These are phyloP conservation scores for Neoitamus cyanurus DNA, from an alignment of 2,888 invertebrate genomes.

Conservation along the genomic window DNA sequence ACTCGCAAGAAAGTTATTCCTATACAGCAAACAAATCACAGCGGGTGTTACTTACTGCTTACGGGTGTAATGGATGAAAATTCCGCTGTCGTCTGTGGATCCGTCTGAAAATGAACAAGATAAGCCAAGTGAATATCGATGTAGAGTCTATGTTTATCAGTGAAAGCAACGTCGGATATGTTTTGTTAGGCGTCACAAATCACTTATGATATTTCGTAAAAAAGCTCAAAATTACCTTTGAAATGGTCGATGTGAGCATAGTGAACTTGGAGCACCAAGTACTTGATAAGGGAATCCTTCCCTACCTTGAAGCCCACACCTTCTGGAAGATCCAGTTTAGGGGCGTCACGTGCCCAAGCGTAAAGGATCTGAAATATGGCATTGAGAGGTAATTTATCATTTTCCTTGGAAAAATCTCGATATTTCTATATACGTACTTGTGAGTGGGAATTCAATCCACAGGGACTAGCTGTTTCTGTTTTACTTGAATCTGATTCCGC, in stretches of 20 bases:
- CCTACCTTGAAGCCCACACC: slow-evolving; percentile 96
- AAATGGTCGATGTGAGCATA: slow-evolving; percentile 77
- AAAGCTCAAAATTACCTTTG: slow-evolving; percentile 66
- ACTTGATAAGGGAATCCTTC: slow-evolving; percentile 81
- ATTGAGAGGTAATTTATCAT: background rate
- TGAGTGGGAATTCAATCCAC: slow-evolving; percentile 76
- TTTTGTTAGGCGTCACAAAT: background rate
- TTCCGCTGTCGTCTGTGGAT: slow-evolving; percentile 85
- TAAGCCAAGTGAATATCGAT: background rate
- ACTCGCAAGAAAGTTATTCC: background rate
- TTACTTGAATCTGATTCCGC: slow-evolving; percentile 65
- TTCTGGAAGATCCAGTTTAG: slow-evolving; percentile 80
- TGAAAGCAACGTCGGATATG: slow-evolving; percentile 2
- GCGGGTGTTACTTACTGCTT: slow-evolving; percentile 70
- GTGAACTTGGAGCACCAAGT: slow-evolving; percentile 94
- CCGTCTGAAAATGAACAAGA: slow-evolving; percentile 70
- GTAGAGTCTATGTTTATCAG: background rate
- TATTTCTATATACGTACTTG: slow-evolving; percentile 57
- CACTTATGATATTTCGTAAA: background rate
- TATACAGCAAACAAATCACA: slow-evolving; percentile 14
- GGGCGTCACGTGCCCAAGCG: slow-evolving; percentile 95
- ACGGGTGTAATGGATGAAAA: slow-evolving; percentile 82
- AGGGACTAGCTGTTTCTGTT: slow-evolving; percentile 77
- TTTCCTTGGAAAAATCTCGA: background rate
- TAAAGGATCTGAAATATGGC: slow-evolving; percentile 78